Conservation (phyloP, 2,113 vertebrate species). For the Pagrus major region DNA sequence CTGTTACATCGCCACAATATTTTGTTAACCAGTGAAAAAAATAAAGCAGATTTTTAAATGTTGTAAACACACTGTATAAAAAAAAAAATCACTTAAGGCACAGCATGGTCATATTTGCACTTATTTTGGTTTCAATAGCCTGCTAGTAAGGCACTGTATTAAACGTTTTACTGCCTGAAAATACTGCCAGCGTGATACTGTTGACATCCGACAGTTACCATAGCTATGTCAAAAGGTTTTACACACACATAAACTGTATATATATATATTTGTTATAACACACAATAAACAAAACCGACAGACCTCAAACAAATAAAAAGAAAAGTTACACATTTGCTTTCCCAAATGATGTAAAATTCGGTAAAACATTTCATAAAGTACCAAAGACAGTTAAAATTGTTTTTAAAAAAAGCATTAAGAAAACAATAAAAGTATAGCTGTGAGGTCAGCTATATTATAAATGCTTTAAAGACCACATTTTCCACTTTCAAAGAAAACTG, state of each 20-base stretch:
- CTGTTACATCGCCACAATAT: constrained; percentile 6
- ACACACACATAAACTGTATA: not conserved
- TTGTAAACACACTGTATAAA: constrained; percentile 15
- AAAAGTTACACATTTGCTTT: constrained; percentile 26
- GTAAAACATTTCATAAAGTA: constrained; percentile 39
- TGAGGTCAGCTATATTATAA: constrained; percentile 13
- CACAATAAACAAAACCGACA: constrained; percentile 10
- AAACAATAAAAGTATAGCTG: constrained; percentile 24
- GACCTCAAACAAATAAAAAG: not conserved
- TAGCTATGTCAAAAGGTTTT: not conserved
- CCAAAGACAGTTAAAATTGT: constrained; percentile 29
- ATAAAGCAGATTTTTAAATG: constrained; percentile 17
- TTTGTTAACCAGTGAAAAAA: constrained; percentile 25
- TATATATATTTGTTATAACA: not conserved
- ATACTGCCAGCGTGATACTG: constrained; percentile 32
- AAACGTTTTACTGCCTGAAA: not conserved
- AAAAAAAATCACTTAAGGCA: constrained; percentile 32
- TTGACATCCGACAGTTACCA: constrained; percentile 31
- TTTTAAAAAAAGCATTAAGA: constrained; percentile 28
- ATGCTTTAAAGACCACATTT: constrained; percentile 13
- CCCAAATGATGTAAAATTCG: constrained; percentile 34
- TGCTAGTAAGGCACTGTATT: constrained; percentile 49
- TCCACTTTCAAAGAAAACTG: constrained; percentile 36
- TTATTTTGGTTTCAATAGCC: constrained; percentile 51
- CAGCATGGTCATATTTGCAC: constrained; percentile 27